These are phyloP conservation scores for Enteromius argenteus DNA, from an alignment of 2,797 vertebrate genomes.

Conservation along the genomic window DNA sequence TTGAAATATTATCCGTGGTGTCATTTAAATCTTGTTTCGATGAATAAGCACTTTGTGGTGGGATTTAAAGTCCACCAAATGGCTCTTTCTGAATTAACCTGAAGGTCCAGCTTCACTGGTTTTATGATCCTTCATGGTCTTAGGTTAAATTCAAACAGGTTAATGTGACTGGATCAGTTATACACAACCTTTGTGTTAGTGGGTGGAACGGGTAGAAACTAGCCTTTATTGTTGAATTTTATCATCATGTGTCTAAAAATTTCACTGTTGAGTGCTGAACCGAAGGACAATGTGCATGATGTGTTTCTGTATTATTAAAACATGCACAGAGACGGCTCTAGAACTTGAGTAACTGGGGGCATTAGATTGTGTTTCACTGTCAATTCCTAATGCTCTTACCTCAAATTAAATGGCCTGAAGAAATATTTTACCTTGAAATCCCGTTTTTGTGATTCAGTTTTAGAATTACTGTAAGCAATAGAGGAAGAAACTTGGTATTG, in stretches of 20 bases:
- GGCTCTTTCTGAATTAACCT: neutral
- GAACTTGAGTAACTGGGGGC: constrained; percentile 21
- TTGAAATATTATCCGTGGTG: neutral
- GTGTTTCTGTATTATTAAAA: neutral
- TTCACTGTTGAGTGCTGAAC: neutral
- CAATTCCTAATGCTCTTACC: neutral
- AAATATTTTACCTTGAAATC: constrained; percentile 16
- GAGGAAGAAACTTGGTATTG: neutral
- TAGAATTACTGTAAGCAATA: neutral
- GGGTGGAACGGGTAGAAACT: neutral
- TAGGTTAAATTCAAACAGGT: neutral
- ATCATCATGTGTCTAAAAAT: neutral
- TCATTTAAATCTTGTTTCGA: constrained; percentile 8
- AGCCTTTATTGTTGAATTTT: neutral
- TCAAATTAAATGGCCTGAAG: neutral
- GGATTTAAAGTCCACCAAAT: neutral
- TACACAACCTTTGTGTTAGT: neutral
- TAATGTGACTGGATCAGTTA: constrained; percentile 5
- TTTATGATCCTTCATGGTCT: neutral
- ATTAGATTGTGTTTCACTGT: neutral
- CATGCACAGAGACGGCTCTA: neutral
- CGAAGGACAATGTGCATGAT: neutral
- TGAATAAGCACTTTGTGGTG: constrained; percentile 51
- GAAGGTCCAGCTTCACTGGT: constrained; percentile 12
- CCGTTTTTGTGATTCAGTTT: neutral